Evolutionary conservation across 2,113 vertebrate genomes (phyloP).

Genomic region (Daubentonia madagascariensis): DNA sequence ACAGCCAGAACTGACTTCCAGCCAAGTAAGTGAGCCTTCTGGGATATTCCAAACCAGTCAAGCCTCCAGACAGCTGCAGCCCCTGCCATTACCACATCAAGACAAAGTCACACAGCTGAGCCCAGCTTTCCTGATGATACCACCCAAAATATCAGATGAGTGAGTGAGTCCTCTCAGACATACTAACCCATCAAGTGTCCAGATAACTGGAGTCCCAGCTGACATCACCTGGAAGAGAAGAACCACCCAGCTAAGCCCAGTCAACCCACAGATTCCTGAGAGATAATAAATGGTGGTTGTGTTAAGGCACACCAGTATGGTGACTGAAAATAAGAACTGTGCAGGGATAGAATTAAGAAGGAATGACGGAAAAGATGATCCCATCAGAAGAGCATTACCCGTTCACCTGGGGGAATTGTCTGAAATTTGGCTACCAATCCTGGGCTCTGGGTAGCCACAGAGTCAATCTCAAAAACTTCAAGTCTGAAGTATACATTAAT

Average conservation of each 20-base stretch:
- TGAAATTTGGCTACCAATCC: neutral
- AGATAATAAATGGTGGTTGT: neutral
- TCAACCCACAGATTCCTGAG: neutral
- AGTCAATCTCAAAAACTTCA: neutral
- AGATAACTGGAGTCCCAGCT: neutral
- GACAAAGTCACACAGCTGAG: neutral
- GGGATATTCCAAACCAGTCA: neutral
- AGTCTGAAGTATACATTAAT: neutral
- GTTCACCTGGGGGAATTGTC: neutral
- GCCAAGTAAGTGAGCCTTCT: neutral
- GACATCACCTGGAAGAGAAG: neutral
- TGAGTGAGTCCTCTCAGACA: neutral
- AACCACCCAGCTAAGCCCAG: neutral
- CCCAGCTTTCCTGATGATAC: neutral
- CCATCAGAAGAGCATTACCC: neutral
- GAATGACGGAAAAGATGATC: neutral
- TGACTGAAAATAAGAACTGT: neutral
- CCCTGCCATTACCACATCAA: neutral
- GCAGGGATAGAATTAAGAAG: neutral
- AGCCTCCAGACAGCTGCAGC: neutral
- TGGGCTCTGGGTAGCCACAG: neutral
- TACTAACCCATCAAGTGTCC: neutral
- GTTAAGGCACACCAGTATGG: neutral
- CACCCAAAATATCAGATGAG: neutral
- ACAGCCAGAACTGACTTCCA: neutral